Base-by-base conservation (phyloP, 2,888 invertebrate genomes). In the Stenoptilia bipunctidactyla region DNA sequence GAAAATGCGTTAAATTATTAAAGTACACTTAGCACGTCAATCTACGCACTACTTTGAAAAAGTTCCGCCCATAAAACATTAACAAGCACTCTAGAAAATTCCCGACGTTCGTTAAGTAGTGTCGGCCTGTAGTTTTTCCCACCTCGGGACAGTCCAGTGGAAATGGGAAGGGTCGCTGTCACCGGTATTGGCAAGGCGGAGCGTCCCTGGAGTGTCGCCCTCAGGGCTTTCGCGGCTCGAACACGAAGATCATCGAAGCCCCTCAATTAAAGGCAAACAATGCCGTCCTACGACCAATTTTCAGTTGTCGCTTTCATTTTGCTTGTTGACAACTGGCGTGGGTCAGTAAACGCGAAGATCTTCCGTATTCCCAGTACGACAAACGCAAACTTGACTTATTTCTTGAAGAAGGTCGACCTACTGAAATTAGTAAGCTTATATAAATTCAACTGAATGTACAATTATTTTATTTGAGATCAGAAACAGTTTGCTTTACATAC, bases 61-160 rank as follows among this genome's bases (percentile, higher is more conserved):
- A 82, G 76, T 80, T 76, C 71, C 76, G 67, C 79, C 82, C 74
- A 83, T 83, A 71, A 83, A 83, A 83, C 83, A 83, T 83, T 83
- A 83, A 82, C 82, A 76, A 76, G 80, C 82, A 83, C 82, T 83
- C 83, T 80, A 77, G 76, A 76, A 75, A 76, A 77, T 77, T 70
- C 77, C 73, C 74, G 72, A 58, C 68, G 75, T 73, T 74, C 74
- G 77, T 73, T 82, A 83, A 80, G 80, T 80, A 80, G 70, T 77
- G 77, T 73, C 79, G 71, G 75, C 65, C 70, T 66, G 80, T 79
- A 79, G 80, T 80, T 82, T 80, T 82, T 82, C 80, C 83, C 82
- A 83, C 76, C 77, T 80, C 65, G 66, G 52, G 57, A 52, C 53
- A 52, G 52, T 55, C 50, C 54, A 64, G 73, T 71, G 74, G 74